Base-by-base conservation (phyloP, 1,140 invertebrate genomes). In the Tetramorium parvispinum region DNA sequence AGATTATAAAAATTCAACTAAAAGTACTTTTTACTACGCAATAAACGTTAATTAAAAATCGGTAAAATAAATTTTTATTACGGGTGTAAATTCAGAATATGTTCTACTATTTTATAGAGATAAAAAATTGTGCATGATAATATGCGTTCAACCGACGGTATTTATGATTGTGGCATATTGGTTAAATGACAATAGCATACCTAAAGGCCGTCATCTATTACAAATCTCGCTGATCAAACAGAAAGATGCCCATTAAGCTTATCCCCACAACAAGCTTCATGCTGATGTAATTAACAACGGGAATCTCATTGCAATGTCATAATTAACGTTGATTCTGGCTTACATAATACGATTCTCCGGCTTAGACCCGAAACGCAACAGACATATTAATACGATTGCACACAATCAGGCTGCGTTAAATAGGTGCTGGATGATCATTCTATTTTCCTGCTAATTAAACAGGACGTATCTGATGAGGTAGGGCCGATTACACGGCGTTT, bases 271-370 rank as follows among this genome's bases (percentile, higher is more conserved):
- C 32, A 53, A 40, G 40, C 37, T 59, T 73, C 53, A 32, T 32
- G 78, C 7, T 55, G 37, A 71, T 55, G 51, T 66, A 73, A 53
- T 82, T 82, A 83, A n/a, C 51, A 43, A 8, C 40, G n/a, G 8
- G 55, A 49, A 83, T 75, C 79, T 83, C 55, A 13, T 51, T 83
- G 79, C 53, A 27, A 83, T 43, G 68, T 75, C 55, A 83, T 83
- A 83, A 83, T 83, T 83, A 83, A 83, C 53, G 79, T 55, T 70
- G 79, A 83, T 83, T 83, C 71, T 73, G 40, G 27, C 53, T 57
- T 57, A 49, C 79, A 75, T 59, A 73, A 83, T 73, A 61, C 24
- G 68, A 83, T 83, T 73, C 68, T 53, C 68, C 55, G 13, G 65
- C 49, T 81, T 81, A 81, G 78, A 81, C 71, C 37, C 57, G 61